Base-by-base conservation (phyloP, 2,113 vertebrate species). In the Myocastor coypus region DNA sequence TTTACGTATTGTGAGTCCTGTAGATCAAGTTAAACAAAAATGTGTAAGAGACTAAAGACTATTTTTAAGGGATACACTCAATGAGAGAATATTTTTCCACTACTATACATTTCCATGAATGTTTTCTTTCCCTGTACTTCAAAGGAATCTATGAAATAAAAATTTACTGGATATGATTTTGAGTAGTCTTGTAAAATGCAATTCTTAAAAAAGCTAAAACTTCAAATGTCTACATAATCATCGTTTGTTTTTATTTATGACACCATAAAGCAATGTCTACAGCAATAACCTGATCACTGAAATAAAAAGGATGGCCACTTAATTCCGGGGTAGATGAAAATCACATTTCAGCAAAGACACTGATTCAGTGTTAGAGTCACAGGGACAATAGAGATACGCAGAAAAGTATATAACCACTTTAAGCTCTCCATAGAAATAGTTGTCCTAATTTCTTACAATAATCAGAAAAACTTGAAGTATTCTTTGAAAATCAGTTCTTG, bases 141-240 rank as follows among this genome's bases (percentile, higher is more conserved):
- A 94, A 88, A 92, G 63, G 46, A 92, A 90, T 84, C 26, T 78
- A 57, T 80, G 81, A 93, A 64, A 94, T 63, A 42, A 71, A 93
- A 96, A 91, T 57, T 24, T 20, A n/a, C 19, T 37, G 61, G 40
- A 73, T 73, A 94, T 0, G 71, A 20, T 64, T 96, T 93, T 75
- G 14, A 37, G 28, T 82, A 86, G 4, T 4, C n/a, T 63, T 91
- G n/a, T 40, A 92, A 96, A 92, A 90, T 9, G 0, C 28, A 84
- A 46, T 57, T 52, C 14, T 3, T 66, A 86, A 66, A 86, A 61
- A 93, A 34, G 13, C 37, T 61, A 57, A 95, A 89, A 81, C 66
- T 42, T 91, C 50, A 84, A 68, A 93, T 59, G 52, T 28, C 50
- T 91, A 83, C 34, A 90, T 85, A 26, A 68, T 11, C 6, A 3